Base-by-base conservation (phyloP, 2,797 vertebrate species). In the Hoplostethus atlanticus region DNA sequence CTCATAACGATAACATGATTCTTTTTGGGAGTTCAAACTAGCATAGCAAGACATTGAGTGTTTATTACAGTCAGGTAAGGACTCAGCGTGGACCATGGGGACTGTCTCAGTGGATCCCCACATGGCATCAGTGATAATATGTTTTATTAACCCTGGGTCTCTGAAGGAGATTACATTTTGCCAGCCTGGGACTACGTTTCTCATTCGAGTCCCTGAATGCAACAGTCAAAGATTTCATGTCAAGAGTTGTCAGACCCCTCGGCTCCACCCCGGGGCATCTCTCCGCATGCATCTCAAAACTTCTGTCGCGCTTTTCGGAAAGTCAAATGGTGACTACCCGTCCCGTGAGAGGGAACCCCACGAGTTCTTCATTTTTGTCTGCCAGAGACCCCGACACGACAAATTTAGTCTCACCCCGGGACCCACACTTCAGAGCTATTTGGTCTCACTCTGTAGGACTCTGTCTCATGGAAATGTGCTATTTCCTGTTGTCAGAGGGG, bases 1-100 rank as follows among this genome's bases (percentile, higher is more conserved):
- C 58, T 64, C 62, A 73, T 82, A 71, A 78, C 57, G 58, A 54
- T 17, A 53, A 61, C 30, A 46, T 71, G 66, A 66, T 34, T 69
- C 31, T 57, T 53, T 25, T 12, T 12, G 25, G 21, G 17, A 11
- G 17, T 25, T 9, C 51, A 53, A 30, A 21, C 25, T 28, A 53
- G 17, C 21, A 28, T 12, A 9, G 9, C 25, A 30, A 53, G 25
- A 30, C 51, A 28, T 28, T 28, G 28, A 25, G 25, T 53, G 51
- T 12, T 28, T 28, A 10, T 53, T 53, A n/a, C 7, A n/a, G 9
- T 36, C 3, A 10, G 1, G 17, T 12, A 10, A 5, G 21, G 51
- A 13, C 12, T 28, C 21, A 28, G 3, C 28, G 28, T 28, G 28
- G 28, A 3, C 28, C 28, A 3, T 2, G 28, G 28, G 28, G 28